A percentile compares a stretch with the other conserved stretches of the same genome.
phyloP scores from a whole-genome alignment of 1,140 invertebrate species.

The Drosophila parabipectinata region DNA sequence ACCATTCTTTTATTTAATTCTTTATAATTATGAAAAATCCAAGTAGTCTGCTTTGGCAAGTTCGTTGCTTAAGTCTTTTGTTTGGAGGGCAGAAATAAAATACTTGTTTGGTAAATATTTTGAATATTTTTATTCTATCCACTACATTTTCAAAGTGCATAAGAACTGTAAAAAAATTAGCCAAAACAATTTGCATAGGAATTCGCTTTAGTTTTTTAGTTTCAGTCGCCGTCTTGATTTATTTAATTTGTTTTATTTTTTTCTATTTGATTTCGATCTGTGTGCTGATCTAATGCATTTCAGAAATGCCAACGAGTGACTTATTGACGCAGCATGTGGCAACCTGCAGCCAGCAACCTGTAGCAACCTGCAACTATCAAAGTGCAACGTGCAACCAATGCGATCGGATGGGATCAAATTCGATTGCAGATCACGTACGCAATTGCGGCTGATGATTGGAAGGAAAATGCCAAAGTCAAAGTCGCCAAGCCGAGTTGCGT shows the following conservation, averaged over 20 bases:
- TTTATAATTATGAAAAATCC: background rate
- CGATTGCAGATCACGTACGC: constrained; percentile 53
- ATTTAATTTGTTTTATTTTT: constrained; percentile 4
- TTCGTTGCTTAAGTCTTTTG: constrained; percentile 5
- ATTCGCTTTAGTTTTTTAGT: constrained; percentile 21
- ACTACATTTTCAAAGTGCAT: background rate
- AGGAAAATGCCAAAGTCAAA: constrained; percentile 40
- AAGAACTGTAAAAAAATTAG: constrained; percentile 20
- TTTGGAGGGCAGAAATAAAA: background rate
- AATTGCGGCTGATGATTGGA: constrained; percentile 56
- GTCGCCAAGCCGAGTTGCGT: constrained; percentile 20
- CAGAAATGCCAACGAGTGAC: constrained; percentile 52
- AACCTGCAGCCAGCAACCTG: constrained; percentile 35
- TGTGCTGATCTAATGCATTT: constrained; percentile 44
- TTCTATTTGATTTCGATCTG: constrained; percentile 9
- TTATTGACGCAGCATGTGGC: constrained; percentile 60
- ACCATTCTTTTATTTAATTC: too few relatives aligned
- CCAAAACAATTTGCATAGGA: constrained; percentile 33
- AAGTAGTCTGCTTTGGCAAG: background rate
- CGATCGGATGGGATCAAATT: constrained; percentile 13
- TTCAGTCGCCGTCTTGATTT: background rate
- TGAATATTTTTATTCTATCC: background rate
- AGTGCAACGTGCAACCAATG: constrained; percentile 19
- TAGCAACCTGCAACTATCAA: constrained; percentile 22
- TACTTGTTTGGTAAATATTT: too few relatives aligned